Evolutionary conservation across 2,888 invertebrate genomes (phyloP), one percentile per base, ranked within the genome.

Genomic region (Epinotia nisella): DNA sequence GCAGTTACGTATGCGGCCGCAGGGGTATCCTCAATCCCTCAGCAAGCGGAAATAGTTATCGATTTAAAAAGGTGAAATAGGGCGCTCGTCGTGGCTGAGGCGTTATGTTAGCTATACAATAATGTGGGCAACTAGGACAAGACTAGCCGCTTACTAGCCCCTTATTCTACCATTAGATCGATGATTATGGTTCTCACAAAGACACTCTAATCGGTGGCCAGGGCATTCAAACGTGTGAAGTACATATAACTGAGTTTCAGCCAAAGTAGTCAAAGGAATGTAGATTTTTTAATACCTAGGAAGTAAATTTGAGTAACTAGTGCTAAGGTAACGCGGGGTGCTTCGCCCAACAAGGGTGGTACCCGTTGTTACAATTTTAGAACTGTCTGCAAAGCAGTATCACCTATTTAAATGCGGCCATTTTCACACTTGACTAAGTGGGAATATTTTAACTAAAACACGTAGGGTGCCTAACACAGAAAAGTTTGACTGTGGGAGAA

Each of bases 231-330:
- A 10, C 11, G 56, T 19, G 41, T 13, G 21, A n/a, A 55, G 53
- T 21, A 66, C 24, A 45, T 51, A 21, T 35, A 41, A 56, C 21
- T 66, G 41, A 41, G 55, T 66, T 24, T 24, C 55, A 29, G 39
- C 66, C 56, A 53, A 53, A 56, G 66, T 66, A 41, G 66, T 66
- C 55, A 41, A 64, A 64, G 56, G 39, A 56, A 39, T 55, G 21
- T 66, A 66, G 55, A 21, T 55, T 55, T 65, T 55, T 66, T 24
- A 11, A 41, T 66, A 41, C 19, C 19, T 39, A 56, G 55, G 39
- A 41, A 21, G 5, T 66, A 39, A 56, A 41, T 41, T 56, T 56
- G 13, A 55, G 66, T 66, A 55, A 39, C 41, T 55, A 66, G 53
- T 15, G 39, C n/a, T 66, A 66, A 66, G 39, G 41, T 66, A 66